Conservation (phyloP, 2,888 invertebrate species). For the Troides helena region DNA sequence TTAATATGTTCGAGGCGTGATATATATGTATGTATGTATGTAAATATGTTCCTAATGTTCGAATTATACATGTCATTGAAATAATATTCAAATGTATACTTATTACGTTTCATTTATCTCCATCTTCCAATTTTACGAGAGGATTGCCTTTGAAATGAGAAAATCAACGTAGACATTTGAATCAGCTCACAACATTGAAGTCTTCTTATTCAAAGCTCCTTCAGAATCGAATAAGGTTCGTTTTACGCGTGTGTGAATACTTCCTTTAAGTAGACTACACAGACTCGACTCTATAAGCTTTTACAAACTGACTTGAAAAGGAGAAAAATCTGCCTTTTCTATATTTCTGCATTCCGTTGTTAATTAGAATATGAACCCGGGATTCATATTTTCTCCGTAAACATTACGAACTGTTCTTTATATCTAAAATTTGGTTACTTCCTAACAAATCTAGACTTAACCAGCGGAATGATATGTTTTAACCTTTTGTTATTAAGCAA, state of each 20-base stretch:
- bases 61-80: slow-evolving; percentile 13
- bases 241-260: slow-evolving; percentile 55
- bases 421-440: slow-evolving; percentile 72
- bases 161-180: slow-evolving; percentile 51
- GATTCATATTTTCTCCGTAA: slow-evolving; percentile 49
- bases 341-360: slow-evolving; percentile 48
- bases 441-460: slow-evolving; percentile 59
- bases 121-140: slow-evolving; percentile 39
- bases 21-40: too few species aligned
- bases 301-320: slow-evolving; percentile 47
- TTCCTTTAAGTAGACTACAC: slow-evolving; percentile 41
- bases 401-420: slow-evolving; percentile 64
- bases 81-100: slow-evolving; percentile 27
- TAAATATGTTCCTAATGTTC: slow-evolving; percentile 6
- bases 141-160: slow-evolving; percentile 47
- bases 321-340: slow-evolving; percentile 35
- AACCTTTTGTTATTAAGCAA: slow-evolving; percentile 68
- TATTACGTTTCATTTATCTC: slow-evolving; percentile 35
- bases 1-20: too few species aligned
- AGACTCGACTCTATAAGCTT: slow-evolving; percentile 48
- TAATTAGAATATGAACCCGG: slow-evolving; percentile 57
- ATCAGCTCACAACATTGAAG: slow-evolving; percentile 48
- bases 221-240: slow-evolving; percentile 50
- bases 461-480: slow-evolving; percentile 54
- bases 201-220: slow-evolving; percentile 49